Evolutionary conservation across 30 jellyfish, hydroid and myxozoan genomes (phyloP).

Genomic region (Hydra vulgaris): DNA sequence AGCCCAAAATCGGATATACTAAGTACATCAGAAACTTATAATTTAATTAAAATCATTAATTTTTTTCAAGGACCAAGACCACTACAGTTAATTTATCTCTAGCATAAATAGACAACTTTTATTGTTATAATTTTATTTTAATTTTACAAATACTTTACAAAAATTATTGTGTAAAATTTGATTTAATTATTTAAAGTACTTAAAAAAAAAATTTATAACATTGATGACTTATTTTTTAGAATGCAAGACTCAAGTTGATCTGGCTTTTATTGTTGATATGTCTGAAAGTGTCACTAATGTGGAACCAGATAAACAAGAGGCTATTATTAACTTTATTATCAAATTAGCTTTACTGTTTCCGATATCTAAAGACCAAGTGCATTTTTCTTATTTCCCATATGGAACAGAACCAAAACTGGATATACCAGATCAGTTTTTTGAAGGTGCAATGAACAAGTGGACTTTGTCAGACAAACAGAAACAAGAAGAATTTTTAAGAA

Average conservation of each 20-base stretch:
- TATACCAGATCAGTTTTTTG: slow-evolving; percentile 10
- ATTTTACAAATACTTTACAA: no score
- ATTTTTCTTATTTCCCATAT: slow-evolving; percentile 20
- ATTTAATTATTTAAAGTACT: no score
- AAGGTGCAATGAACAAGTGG: background rate
- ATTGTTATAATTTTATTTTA: no score
- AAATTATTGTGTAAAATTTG: no score
- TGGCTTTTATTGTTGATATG: slow-evolving; percentile 27
- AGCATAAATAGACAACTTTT: no score
- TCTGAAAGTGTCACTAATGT: slow-evolving; percentile 19
- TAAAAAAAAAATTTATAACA: no score
- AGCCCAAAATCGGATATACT: no score
- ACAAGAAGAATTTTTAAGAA: slow-evolving; percentile 8
- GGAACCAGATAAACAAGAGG: background rate
- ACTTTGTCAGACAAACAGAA: slow-evolving; percentile 10
- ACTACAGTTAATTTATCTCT: no score
- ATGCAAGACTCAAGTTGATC: slow-evolving; percentile 23
- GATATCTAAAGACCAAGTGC: slow-evolving; percentile 23
- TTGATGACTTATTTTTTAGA: no score
- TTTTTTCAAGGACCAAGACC: no score
- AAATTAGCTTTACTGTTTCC: slow-evolving; percentile 17
- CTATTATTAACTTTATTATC: slow-evolving; percentile 10
- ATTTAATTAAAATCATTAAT: no score
- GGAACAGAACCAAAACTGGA: background rate
- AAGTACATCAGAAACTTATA: no score